These are phyloP conservation scores for Heliocidaris tuberculata DNA, from an alignment of 35 echinoderm and acorn worm genomes.

Conservation along the genomic window DNA sequence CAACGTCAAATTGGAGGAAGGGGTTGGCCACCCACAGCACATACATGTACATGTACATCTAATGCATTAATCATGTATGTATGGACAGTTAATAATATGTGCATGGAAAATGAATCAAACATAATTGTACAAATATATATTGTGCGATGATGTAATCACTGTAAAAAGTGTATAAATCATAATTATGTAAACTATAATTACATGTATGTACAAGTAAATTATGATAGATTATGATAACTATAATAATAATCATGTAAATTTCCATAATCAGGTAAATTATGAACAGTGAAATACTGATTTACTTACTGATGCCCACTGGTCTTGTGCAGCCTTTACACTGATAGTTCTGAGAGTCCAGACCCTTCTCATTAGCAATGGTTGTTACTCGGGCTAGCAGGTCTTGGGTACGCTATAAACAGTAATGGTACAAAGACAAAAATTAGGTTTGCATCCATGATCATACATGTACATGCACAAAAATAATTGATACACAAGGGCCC, in stretches of 20 bases:
- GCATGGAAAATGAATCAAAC: no score
- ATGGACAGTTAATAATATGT: no score
- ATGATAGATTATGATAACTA: background rate
- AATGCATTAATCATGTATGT: no score
- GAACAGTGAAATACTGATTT: background rate
- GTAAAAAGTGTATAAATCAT: background rate
- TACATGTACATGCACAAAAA: no score
- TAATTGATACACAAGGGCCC: no score
- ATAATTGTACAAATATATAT: no score
- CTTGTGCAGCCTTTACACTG: slow-evolving; percentile 96
- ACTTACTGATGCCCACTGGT: slow-evolving; percentile 96
- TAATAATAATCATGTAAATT: background rate
- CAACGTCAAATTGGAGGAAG: no score
- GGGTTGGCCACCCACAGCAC: no score
- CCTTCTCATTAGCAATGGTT: slow-evolving; percentile 80
- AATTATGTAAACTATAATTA: background rate
- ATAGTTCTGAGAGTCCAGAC: slow-evolving; percentile 84
- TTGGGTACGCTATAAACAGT: slow-evolving; percentile 67
- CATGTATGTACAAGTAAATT: no score
- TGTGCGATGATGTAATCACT: background rate
- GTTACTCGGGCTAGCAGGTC: slow-evolving; percentile 71
- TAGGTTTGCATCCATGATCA: no score
- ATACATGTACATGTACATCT: no score
- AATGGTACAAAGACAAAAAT: background rate
- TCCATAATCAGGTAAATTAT: no score